Evolutionary conservation across 2,888 invertebrate species (phyloP).

Genomic region (Ptychoptera contaminata): DNA sequence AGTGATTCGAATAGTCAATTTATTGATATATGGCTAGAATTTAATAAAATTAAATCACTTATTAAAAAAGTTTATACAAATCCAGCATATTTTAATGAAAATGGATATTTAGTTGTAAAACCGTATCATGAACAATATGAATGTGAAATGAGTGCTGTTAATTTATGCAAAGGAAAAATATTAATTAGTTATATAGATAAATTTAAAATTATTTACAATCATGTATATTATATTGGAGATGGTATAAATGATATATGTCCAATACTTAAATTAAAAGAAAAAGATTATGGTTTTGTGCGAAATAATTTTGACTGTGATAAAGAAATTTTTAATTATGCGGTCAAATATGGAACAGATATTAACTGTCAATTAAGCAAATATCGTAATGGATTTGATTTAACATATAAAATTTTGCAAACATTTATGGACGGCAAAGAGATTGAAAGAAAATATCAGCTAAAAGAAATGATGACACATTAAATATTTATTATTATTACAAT

Average conservation of each 20-base stretch:
- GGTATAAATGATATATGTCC: conserved; percentile 70
- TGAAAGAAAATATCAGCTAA: not conserved
- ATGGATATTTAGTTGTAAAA: conserved; percentile 39
- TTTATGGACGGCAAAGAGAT: not conserved
- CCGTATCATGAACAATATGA: conserved; percentile 53
- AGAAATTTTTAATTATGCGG: conserved; percentile 14
- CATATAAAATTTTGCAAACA: conserved; percentile 11
- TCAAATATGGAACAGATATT: conserved; percentile 15
- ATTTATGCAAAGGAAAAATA: conserved; percentile 64
- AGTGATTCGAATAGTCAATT: conserved; percentile 66
- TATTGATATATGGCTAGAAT: conserved; percentile 44
- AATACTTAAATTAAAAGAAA: conserved; percentile 38
- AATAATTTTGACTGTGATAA: conserved; percentile 32
- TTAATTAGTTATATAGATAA: conserved; percentile 45
- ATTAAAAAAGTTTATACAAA: conserved; percentile 48
- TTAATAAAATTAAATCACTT: conserved; percentile 28
- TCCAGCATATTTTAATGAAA: conserved; percentile 43
- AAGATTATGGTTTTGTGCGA: conserved; percentile 52
- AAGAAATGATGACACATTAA: too few species aligned
- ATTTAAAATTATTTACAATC: conserved; percentile 28
- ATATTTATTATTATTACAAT: too few species aligned
- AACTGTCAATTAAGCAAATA: conserved; percentile 20
- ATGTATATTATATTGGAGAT: conserved; percentile 56
- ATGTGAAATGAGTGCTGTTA: conserved; percentile 52
- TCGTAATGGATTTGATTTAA: conserved; percentile 24